Evolutionary conservation across 2,888 invertebrate genomes (phyloP).

Genomic region (Busseola fusca): DNA sequence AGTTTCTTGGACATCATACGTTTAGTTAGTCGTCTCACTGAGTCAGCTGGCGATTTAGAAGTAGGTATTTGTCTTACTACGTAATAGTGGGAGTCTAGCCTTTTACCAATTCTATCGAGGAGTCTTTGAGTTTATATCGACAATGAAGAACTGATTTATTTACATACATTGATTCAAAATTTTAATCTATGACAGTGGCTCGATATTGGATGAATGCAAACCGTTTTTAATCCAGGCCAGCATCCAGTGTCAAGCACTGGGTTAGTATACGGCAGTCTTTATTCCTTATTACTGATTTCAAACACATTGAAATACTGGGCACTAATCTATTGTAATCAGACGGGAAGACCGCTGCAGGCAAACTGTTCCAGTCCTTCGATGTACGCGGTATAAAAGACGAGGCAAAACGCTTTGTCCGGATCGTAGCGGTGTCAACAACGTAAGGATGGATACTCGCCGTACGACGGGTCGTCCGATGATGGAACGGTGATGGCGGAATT

Average conservation of each 20-base stretch:
- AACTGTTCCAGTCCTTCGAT: no score
- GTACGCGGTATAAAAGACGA: no score
- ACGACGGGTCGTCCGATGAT: no score
- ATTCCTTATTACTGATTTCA: background rate
- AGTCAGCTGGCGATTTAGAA: constrained; percentile 43
- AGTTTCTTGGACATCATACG: constrained; percentile 47
- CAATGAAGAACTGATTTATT: background rate
- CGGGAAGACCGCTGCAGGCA: no score
- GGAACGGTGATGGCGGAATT: no score
- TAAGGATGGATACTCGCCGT: no score
- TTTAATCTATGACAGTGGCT: background rate
- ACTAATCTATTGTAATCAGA: no score
- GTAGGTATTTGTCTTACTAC: constrained; percentile 35
- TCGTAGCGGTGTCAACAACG: no score
- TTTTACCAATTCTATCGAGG: constrained; percentile 14
- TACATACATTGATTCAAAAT: background rate
- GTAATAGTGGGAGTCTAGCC: constrained; percentile 15
- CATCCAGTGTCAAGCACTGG: background rate
- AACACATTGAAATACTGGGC: background rate
- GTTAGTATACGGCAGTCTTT: background rate
- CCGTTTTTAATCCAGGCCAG: background rate
- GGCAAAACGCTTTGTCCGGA: no score
- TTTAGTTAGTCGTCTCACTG: constrained; percentile 33
- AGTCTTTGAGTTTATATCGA: background rate
- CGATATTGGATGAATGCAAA: background rate